Conservation (phyloP, 2,113 vertebrate genomes). For the human region DNA sequence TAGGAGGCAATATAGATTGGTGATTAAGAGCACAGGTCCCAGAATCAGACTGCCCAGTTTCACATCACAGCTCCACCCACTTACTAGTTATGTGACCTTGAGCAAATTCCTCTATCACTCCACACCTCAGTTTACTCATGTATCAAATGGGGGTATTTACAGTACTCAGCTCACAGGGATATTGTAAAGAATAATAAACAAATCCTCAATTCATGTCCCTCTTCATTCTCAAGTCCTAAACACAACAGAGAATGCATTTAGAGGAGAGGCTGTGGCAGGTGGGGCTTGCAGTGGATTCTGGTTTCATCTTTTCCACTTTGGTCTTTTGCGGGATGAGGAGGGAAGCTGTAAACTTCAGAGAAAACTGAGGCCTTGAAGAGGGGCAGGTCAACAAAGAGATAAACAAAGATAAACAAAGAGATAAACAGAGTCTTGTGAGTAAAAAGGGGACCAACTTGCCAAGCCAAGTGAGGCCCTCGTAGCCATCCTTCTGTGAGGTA, state of each 20-base stretch:
- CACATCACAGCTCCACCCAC: background rate
- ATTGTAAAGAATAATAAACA: background rate
- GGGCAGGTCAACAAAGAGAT: background rate
- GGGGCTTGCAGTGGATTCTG: background rate
- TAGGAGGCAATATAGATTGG: background rate
- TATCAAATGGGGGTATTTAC: background rate
- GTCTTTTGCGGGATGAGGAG: background rate
- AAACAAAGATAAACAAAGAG: background rate
- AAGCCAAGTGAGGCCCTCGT: background rate
- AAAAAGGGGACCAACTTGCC: background rate
- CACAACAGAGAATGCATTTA: background rate
- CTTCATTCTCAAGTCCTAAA: background rate
- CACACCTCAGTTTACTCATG: background rate
- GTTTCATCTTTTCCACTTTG: background rate
- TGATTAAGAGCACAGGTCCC: background rate
- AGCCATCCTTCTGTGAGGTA: no score
- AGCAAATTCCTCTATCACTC: background rate
- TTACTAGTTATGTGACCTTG: background rate
- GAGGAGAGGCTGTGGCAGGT: background rate
- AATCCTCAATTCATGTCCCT: background rate
- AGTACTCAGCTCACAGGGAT: background rate
- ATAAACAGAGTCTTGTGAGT: background rate
- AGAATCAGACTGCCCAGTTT: background rate
- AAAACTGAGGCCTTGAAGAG: background rate
- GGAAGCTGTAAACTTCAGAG: constrained; percentile 9